Evolutionary conservation across 2,113 vertebrate genomes (phyloP), one percentile per base, ranked within the genome.

Genomic region (Euleptes europaea): DNA sequence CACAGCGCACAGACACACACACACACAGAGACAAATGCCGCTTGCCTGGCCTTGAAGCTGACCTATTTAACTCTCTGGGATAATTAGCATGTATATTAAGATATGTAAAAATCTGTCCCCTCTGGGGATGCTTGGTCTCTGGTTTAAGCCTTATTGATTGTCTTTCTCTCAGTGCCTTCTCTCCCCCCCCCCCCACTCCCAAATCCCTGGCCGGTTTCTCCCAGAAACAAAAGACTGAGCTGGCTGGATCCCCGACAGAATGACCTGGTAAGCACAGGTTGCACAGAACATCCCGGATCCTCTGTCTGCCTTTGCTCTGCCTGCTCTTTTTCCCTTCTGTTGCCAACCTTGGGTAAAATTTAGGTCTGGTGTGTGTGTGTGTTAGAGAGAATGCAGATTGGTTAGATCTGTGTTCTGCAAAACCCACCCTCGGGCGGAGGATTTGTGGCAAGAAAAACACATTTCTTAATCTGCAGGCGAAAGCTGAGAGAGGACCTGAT

Each of bases 11-110:
- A n/a, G n/a, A n/a, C n/a, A n/a, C n/a, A n/a, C n/a, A n/a, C n/a
- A n/a, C n/a, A n/a, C n/a, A n/a, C n/a, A n/a, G n/a, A n/a, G n/a
- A n/a, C n/a, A n/a, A n/a, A n/a, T n/a, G n/a, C n/a, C n/a, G n/a
- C 57, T 23, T 5, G 57, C 23, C 19, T 60, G 57, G 57, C 57
- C 57, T 23, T 5, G 54, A 71, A 49, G 51, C 67, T 85, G 84
- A 85, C 84, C 84, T 85, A 85, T 38, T 85, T 85, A 85, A 85
- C 78, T 79, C 84, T 79, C 75, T 28, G 35, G 44, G 76, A 79
- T 67, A 72, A 79, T 85, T 85, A 79, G 84, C 84, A 85, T 85
- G 76, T 72, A 47, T 51, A 79, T 71, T 79, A 85, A 72, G 84
- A 78, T 85, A 79, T 79, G 77, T 63, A 72, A 85, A 85, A 85